Evolutionary conservation across 2,113 vertebrate species (phyloP), one percentile per base, ranked within the genome.

Genomic region (Eublepharis macularius): DNA sequence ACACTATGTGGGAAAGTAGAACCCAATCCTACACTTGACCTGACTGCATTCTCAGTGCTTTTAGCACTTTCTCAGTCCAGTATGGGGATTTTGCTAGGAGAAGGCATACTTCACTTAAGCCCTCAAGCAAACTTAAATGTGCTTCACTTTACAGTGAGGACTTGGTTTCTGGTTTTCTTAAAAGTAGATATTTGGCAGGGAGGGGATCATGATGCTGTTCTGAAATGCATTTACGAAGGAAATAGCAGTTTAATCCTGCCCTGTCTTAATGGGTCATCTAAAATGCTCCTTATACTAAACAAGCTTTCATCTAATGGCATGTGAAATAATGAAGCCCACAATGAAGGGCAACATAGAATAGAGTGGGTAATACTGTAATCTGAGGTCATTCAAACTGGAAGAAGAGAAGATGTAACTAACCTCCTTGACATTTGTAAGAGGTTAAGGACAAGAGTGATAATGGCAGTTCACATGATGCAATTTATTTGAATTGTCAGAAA

Each of bases 401-500:
- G 65, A 76, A 51, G 78, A 70, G 51, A 17, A 70, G 70, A 84
- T 81, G 41, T 93, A 90, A 88, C 83, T 83, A 83, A 86, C 72
- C 65, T 74, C 54, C 81, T 83, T 83, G 68, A 76, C 6, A 2
- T 89, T 66, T 91, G 82, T 78, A 88, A 45, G 83, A 79, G 72
- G 66, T 81, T 84, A 81, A 47, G 7, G 54, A 26, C 83, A 86
- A 51, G 72, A 85, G 39, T 45, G 78, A 79, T 89, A 81, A 87
- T 85, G 88, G 86, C 79, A 87, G 81, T 79, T 84, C 75, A 63
- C 34, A 11, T 73, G 72, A 79, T 78, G 75, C 76, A 86, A 85
- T 89, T 83, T 57, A 82, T 76, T n/a, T 85, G 76, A 84, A 88
- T 68, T 75, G 57, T 84, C 83, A 85, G 70, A 80, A 85, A 89